These are phyloP conservation scores for Macrotus californicus DNA, from an alignment of 2,113 vertebrate species.

Conservation along the genomic window DNA sequence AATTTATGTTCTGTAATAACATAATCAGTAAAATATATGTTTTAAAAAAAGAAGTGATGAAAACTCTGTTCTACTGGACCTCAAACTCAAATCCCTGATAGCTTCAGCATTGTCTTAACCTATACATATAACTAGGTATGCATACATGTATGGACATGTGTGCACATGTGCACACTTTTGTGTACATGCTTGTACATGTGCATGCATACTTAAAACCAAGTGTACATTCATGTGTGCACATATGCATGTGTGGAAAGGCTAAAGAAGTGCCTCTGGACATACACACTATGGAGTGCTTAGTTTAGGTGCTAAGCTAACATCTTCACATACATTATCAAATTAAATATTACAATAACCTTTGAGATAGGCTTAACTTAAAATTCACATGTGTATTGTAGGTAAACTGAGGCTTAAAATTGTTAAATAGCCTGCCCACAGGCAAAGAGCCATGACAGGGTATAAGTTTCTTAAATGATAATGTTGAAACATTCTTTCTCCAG, in stretches of 20 bases:
- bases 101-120: neutral
- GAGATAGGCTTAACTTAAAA: neutral
- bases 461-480: neutral
- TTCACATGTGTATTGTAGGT: neutral
- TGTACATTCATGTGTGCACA: rapidly evolving
- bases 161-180: neutral
- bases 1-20: no score
- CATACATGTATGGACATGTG: neutral
- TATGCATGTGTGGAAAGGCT: neutral
- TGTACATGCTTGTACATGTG: no score
- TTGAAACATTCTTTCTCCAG: neutral
- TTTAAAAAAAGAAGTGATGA: neutral
- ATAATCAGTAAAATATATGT: no score
- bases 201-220: neutral
- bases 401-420: neutral
- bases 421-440: neutral
- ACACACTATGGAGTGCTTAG: neutral
- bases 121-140: neutral
- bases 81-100: neutral
- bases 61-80: neutral
- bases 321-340: neutral
- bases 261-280: neutral
- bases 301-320: neutral
- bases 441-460: neutral
- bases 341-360: neutral